These are phyloP conservation scores for Drosophila bifasciata DNA, from an alignment of 1,140 invertebrate species.

Conservation along the genomic window DNA sequence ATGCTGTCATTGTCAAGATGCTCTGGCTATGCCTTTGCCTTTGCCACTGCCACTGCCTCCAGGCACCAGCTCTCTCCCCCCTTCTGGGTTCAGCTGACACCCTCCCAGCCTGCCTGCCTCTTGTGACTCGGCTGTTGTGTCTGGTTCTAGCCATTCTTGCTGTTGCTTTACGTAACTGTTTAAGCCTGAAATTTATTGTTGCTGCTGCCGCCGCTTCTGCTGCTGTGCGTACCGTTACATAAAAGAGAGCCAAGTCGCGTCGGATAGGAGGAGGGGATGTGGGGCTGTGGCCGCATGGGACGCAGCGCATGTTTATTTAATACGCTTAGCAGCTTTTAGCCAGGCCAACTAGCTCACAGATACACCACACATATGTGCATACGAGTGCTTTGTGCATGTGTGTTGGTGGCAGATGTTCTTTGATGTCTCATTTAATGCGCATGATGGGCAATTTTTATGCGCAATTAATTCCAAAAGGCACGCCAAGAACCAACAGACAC, in stretches of 20 bases:
- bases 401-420: conserved; percentile 31
- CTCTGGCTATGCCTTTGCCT: conserved; percentile 9
- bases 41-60: no score
- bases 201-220: conserved; percentile 34
- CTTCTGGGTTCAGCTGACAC: neutral
- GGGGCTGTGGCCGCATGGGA: neutral
- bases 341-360: conserved; percentile 50
- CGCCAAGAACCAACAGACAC: conserved; percentile 4
- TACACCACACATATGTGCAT: neutral
- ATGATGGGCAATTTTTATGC: conserved; percentile 64
- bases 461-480: conserved; percentile 54
- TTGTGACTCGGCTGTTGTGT: conserved; percentile 13
- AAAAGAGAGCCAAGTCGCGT: conserved; percentile 51
- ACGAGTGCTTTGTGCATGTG: neutral
- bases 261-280: neutral
- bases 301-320: conserved; percentile 74
- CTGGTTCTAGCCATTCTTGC: conserved; percentile 27
- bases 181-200: conserved; percentile 78
- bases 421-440: conserved; percentile 69
- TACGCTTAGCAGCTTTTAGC: conserved; percentile 75
- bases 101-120: neutral
- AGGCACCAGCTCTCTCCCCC: neutral
- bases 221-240: conserved; percentile 71
- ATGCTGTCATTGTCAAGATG: conserved; percentile 40
- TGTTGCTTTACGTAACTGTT: conserved; percentile 77